A percentile compares a stretch with the other conserved stretches of the same genome.
phyloP scores from a whole-genome alignment of 2,888 invertebrate genomes.

The Nephrocerus scutellatus region DNA sequence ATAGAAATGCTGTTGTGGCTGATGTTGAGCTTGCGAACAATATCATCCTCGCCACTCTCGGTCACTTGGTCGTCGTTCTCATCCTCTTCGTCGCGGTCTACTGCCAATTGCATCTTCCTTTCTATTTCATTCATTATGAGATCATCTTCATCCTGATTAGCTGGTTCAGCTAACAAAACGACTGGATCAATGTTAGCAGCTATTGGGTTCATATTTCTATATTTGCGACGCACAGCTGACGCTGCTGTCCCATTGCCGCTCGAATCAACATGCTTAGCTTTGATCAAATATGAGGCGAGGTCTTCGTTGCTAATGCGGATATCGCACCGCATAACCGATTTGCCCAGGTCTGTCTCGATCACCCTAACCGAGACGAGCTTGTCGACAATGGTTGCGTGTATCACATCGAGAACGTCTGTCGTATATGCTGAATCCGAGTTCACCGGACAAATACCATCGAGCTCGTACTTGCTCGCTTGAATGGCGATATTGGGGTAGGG shows the following conservation, averaged over 20 bases:
- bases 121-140: background rate
- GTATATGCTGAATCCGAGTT: conserved; percentile 47
- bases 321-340: conserved; percentile 29
- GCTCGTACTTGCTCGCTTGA: conserved; percentile 56
- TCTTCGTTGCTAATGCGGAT: conserved; percentile 28
- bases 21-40: conserved; percentile 7
- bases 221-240: background rate
- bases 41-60: conserved; percentile 4
- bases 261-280: background rate
- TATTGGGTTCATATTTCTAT: background rate
- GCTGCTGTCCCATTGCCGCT: conserved; percentile 3
- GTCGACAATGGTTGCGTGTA: conserved; percentile 56
- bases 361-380: conserved; percentile 51
- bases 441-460: conserved; percentile 51
- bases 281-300: conserved; percentile 16
- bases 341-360: conserved; percentile 30
- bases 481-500: conserved; percentile 60
- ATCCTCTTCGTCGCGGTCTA: background rate
- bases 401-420: conserved; percentile 53
- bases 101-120: background rate
- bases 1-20: background rate
- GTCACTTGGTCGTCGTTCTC: conserved; percentile 7
- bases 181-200: background rate
- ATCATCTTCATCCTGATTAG: background rate
- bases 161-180: too few species aligned